Base-by-base conservation (phyloP, 2,888 invertebrate species). In the Tetrapedia diversipes region DNA sequence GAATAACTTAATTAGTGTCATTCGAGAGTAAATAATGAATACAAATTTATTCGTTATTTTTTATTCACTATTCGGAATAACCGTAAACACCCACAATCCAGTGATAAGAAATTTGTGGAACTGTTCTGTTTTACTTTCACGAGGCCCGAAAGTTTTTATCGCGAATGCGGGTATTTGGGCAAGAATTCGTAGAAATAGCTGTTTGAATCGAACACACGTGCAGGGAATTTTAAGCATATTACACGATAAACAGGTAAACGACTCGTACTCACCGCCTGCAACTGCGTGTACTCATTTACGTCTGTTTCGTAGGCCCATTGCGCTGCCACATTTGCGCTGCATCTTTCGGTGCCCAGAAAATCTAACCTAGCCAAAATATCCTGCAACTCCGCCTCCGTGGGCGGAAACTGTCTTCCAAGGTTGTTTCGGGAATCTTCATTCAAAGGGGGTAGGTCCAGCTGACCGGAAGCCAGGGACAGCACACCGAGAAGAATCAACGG, bases 241-340 rank as follows among this genome's bases (percentile, higher is more conserved):
- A 14, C 34, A 41, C 3, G n/a, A 19, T 41, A 16, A 27, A 14
- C 22, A 1, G 24, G 8, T 2, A 4, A 19, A 41, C 0, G n/a
- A 19, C 56, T 41, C 1, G 4, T 22, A 95, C 96, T 96, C 91
- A 97, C 97, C 91, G 97, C 97, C 87, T 96, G 95, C 83, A 96
- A 92, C 92, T 97, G 97, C 0, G 96, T 96, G 56, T 93, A 95
- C 90, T 96, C 96, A 92, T 96, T 97, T 45, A 97, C 96, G 88
- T 97, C 95, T 4, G 97, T 97, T 92, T 97, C 97, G 88, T 97
- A 97, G 90, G 95, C 95, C 97, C 97, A 97, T 89, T 97, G 97
- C 0, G 96, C 96, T 0, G 95, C 95, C n/a, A 97, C 97, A 90
- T 97, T 97, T 61, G 95, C 95, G 0, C 96, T 96, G 88, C 97